These are phyloP conservation scores for Nasonia longicornis DNA, from an alignment of 1,140 invertebrate genomes.

Conservation along the genomic window DNA sequence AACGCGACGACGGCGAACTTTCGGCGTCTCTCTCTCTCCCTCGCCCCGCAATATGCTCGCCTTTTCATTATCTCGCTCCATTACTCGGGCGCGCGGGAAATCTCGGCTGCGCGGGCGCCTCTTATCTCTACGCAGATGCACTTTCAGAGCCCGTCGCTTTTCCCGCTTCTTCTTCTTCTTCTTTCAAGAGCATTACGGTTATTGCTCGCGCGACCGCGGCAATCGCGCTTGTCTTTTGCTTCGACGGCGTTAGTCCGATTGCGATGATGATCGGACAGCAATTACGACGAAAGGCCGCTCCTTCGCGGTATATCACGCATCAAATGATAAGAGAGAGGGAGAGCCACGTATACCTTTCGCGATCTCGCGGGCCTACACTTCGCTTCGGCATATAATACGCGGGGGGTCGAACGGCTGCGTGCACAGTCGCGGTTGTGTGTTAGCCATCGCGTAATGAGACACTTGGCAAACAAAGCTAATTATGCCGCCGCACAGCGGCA, in stretches of 20 bases:
- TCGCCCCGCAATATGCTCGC: neutral
- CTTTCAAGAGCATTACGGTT: slow-evolving; percentile 16
- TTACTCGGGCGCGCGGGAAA: slow-evolving; percentile 24
- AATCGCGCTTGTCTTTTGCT: neutral
- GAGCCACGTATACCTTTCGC: too few relatives aligned
- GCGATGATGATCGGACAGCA: too few relatives aligned
- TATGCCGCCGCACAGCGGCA: slow-evolving; percentile 51
- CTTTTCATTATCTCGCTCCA: slow-evolving; percentile 39
- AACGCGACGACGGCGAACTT: neutral
- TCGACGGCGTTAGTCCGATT: neutral
- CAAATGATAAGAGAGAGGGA: too few relatives aligned
- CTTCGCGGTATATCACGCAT: too few relatives aligned
- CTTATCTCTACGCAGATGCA: slow-evolving; percentile 20
- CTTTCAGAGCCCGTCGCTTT: neutral
- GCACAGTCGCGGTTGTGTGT: neutral
- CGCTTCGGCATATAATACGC: neutral
- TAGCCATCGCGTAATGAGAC: slow-evolving; percentile 57
- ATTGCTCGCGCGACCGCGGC: neutral
- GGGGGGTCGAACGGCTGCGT: neutral
- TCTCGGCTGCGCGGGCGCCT: neutral
- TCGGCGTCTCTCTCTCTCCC: neutral
- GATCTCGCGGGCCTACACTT: neutral
- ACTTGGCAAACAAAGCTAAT: slow-evolving; percentile 65
- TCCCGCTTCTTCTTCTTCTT: neutral
- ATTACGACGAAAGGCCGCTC: too few relatives aligned